These are phyloP conservation scores for Acleris cristana DNA, from an alignment of 2,888 invertebrate species.

Conservation along the genomic window DNA sequence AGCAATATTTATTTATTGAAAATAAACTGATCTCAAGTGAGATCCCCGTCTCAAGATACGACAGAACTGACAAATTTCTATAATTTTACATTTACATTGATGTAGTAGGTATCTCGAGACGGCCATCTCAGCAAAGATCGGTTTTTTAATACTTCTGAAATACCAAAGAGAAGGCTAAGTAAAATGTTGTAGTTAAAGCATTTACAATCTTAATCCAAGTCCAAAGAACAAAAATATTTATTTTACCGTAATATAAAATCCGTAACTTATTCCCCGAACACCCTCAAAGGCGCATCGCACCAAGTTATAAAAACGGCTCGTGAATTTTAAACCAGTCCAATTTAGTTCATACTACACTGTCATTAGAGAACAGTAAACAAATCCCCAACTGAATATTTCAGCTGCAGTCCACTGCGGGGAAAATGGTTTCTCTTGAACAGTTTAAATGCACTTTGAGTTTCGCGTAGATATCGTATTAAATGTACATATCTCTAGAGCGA, in stretches of 20 bases:
- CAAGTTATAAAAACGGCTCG: conserved; percentile 22
- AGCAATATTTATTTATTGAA: too few relatives aligned
- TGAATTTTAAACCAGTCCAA: conserved; percentile 10
- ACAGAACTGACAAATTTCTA: too few relatives aligned
- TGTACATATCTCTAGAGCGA: background rate
- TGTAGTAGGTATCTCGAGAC: too few relatives aligned
- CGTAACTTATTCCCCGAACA: conserved; percentile 15
- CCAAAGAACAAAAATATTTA: too few relatives aligned
- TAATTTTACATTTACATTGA: too few relatives aligned
- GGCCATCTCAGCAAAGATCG: too few relatives aligned
- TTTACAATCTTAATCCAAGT: too few relatives aligned
- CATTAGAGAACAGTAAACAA: conserved; percentile 9
- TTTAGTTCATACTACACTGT: conserved; percentile 6
- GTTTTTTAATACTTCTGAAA: too few relatives aligned
- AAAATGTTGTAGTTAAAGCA: too few relatives aligned
- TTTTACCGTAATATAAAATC: conserved; percentile 1
- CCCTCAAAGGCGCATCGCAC: conserved; percentile 16
- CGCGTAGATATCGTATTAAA: conserved; percentile 22
- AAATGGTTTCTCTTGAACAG: conserved; percentile 29
- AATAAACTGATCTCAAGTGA: too few relatives aligned
- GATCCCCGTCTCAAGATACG: too few relatives aligned
- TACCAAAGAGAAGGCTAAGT: too few relatives aligned
- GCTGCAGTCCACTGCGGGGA: conserved; percentile 14
- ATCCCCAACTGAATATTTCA: conserved; percentile 5
- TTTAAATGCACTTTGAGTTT: conserved; percentile 25